Evolutionary conservation across 2,113 vertebrate species (phyloP), one percentile per base, ranked within the genome.

Genomic region (Cochlearius cochlearius): DNA sequence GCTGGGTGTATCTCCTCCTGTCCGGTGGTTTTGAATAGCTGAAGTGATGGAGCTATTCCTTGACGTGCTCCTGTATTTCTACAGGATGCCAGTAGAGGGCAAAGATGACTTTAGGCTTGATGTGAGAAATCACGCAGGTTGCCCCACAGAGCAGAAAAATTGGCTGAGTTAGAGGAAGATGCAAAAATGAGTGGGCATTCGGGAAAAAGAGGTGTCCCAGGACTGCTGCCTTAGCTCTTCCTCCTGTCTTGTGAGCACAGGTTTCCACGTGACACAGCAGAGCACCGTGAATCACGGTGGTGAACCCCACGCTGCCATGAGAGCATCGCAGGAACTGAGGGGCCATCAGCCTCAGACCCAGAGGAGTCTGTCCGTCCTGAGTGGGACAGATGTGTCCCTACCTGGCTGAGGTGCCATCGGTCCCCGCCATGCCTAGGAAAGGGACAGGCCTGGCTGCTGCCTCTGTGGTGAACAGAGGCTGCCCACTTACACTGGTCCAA

Each of bases 11-110:
- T 39, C 13, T 2, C 29, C 32, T 66, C 30, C 59, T 32, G 10
- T 17, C 45, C 1, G 2, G 38, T 11, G 55, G 12, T 32, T 79
- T 36, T 64, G 52, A 50, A 25, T 0, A 23, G 30, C 55, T 41
- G 74, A 78, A 85, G 59, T 25, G 45, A 50, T 11, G 56, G 52
- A 91, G 56, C 76, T 63, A 8, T 8, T 49, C 53, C 66, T 12
- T 30, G 50, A 39, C 23, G 34, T 41, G 58, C 12, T 88, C 38
- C 60, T 97, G 96, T 93, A 94, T 83, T 96, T 97, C 66, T 87
- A 30, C 67, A n/a, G 50, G 55, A 45, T 86, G 77, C 96, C 97
- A 86, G 96, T 69, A 97, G 96, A 97, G 96, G 97, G 97, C 97
- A 97, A 95, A 76, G 68, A 83, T 58, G 67, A 80, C 79, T 92